These are phyloP conservation scores for Drosophila serrata DNA, from an alignment of 1,140 invertebrate genomes.

Conservation along the genomic window DNA sequence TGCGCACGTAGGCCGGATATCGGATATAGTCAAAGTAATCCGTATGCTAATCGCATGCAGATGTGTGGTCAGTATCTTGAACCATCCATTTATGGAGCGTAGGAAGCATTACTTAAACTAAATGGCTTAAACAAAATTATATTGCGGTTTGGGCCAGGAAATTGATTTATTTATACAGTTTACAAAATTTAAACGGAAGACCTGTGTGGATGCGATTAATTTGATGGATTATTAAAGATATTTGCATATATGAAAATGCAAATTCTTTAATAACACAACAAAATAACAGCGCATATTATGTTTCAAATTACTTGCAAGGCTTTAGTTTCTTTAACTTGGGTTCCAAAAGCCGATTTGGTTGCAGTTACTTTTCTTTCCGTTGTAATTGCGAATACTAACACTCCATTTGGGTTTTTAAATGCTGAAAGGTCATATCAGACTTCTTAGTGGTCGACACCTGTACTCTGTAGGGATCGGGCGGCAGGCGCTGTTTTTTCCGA, in stretches of 20 bases:
- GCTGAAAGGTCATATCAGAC: neutral
- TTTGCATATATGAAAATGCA: neutral
- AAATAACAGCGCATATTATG: neutral
- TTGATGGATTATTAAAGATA: neutral
- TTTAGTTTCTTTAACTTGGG: neutral
- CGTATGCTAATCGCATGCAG: slow-evolving; percentile 81
- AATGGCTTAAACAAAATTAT: slow-evolving; percentile 7
- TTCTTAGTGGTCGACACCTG: neutral
- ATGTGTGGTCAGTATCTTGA: slow-evolving; percentile 22
- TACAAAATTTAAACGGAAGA: slow-evolving; percentile 3
- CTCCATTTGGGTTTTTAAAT: neutral
- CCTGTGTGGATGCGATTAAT: neutral
- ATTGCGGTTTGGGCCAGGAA: neutral
- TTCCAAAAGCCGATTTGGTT: neutral
- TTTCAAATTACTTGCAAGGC: neutral
- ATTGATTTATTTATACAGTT: slow-evolving; percentile 1
- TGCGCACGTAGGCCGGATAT: slow-evolving; percentile 95
- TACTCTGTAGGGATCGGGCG: neutral
- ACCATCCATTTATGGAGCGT: slow-evolving; percentile 19
- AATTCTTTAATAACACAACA: neutral
- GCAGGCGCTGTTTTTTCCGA: neutral
- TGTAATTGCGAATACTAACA: neutral
- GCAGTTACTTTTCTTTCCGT: neutral
- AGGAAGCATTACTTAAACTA: slow-evolving; percentile 50
- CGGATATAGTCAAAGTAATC: slow-evolving; percentile 94